Evolutionary conservation across 2,113 vertebrate genomes (phyloP).

Genomic region (Macroglossus sobrinus): DNA sequence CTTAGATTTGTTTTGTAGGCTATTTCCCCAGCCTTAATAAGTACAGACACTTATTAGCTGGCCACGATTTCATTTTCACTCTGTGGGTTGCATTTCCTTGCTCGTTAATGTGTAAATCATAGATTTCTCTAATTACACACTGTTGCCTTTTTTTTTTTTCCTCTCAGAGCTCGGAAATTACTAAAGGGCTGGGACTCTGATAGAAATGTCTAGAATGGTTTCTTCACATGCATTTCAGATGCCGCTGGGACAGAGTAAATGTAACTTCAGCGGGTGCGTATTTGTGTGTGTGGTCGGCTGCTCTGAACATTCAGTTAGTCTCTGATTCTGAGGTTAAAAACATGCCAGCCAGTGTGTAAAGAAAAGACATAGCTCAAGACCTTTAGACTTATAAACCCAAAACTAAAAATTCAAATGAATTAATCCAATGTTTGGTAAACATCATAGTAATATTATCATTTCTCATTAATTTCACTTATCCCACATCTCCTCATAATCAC

Average conservation of each 20-base stretch:
- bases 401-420: not conserved
- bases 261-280: not conserved
- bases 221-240: not conserved
- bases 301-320: not conserved
- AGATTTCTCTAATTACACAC: slow-evolving; percentile 58
- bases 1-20: slow-evolving; percentile 44
- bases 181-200: not conserved
- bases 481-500: not conserved
- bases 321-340: not conserved
- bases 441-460: not conserved
- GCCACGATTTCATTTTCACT: slow-evolving; percentile 36
- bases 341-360: not conserved
- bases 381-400: not conserved
- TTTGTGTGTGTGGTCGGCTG: not conserved
- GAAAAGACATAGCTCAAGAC: not conserved
- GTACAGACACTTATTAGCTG: slow-evolving; percentile 65
- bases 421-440: not conserved
- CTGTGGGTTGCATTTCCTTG: slow-evolving; percentile 59
- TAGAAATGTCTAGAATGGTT: slow-evolving; percentile 38
- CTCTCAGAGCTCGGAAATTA: slow-evolving; percentile 15
- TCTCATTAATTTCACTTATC: not conserved
- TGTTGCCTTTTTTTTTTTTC: not conserved
- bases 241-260: not conserved
- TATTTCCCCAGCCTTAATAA: slow-evolving; percentile 67
- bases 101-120: slow-evolving; percentile 66